Evolutionary conservation across 2,888 invertebrate genomes (phyloP).

Genomic region (Myopa testacea): DNA sequence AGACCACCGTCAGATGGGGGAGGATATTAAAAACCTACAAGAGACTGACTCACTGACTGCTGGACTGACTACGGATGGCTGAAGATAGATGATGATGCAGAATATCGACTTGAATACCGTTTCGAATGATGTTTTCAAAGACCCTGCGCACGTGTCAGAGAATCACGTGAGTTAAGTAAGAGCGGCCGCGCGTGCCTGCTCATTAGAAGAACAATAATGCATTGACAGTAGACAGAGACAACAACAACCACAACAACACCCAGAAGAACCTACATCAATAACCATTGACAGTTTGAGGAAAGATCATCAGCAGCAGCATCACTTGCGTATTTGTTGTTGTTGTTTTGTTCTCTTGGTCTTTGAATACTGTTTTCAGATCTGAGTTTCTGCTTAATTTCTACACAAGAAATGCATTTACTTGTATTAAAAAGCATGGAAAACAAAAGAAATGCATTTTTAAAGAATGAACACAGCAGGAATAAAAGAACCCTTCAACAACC

Average conservation of each 20-base stretch:
- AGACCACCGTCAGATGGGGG: neutral
- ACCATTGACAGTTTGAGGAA: neutral
- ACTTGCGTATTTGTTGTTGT: neutral
- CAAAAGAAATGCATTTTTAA: neutral
- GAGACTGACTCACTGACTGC: neutral
- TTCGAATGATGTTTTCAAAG: neutral
- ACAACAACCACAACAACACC: neutral
- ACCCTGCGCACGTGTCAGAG: constrained; percentile 16
- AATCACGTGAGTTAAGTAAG: neutral
- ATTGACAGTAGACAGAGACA: constrained; percentile 9
- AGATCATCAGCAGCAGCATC: neutral
- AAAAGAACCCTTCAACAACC: neutral
- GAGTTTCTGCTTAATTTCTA: constrained; percentile 3
- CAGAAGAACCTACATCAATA: neutral
- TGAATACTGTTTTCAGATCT: neutral
- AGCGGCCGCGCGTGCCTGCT: constrained; percentile 7
- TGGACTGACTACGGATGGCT: constrained; percentile 4
- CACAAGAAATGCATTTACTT: constrained; percentile 28
- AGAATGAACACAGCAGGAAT: neutral
- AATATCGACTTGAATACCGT: neutral
- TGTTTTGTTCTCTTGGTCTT: neutral
- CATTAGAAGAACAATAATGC: constrained; percentile 28
- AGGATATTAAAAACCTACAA: neutral
- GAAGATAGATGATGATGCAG: constrained; percentile 4
- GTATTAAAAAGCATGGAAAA: neutral